Conservation (phyloP, 2,888 invertebrate species). For the Apomyelois bistriatella region DNA sequence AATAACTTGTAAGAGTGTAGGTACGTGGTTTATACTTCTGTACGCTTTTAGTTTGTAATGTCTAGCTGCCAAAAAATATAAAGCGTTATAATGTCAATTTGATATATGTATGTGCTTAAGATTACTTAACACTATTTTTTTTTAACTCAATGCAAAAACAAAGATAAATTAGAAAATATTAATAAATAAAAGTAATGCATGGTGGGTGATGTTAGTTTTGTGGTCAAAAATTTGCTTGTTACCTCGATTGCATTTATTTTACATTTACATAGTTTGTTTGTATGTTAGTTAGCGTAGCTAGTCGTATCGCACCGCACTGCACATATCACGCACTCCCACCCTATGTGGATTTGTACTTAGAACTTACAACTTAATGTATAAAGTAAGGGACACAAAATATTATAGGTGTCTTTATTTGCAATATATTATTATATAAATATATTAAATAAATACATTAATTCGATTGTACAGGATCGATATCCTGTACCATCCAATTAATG, state of each 20-base stretch:
- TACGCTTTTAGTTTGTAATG: too few relatives aligned
- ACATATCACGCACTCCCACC: conserved; percentile 56
- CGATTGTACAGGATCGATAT: too few relatives aligned
- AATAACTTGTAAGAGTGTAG: not conserved
- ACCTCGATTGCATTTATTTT: conserved; percentile 3
- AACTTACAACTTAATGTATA: not conserved
- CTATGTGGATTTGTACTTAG: not conserved
- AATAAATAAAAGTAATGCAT: not conserved
- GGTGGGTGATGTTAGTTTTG: not conserved
- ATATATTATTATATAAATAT: too few relatives aligned
- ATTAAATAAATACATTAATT: too few relatives aligned
- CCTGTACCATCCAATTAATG: too few relatives aligned
- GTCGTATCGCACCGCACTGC: conserved; percentile 26
- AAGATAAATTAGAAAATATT: not conserved
- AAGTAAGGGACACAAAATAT: not conserved
- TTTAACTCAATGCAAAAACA: not conserved
- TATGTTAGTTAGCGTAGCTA: conserved; percentile 13
- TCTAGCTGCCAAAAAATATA: not conserved
- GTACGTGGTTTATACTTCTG: too few relatives aligned
- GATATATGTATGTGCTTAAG: too few relatives aligned
- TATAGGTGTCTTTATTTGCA: too few relatives aligned
- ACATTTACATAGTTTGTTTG: not conserved
- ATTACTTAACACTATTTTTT: too few relatives aligned
- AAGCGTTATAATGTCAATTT: too few relatives aligned
- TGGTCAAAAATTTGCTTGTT: not conserved